Evolutionary conservation across 2,888 invertebrate species (phyloP), one percentile per base, ranked within the genome.

Genomic region (Hydroisotoma schaefferi): DNA sequence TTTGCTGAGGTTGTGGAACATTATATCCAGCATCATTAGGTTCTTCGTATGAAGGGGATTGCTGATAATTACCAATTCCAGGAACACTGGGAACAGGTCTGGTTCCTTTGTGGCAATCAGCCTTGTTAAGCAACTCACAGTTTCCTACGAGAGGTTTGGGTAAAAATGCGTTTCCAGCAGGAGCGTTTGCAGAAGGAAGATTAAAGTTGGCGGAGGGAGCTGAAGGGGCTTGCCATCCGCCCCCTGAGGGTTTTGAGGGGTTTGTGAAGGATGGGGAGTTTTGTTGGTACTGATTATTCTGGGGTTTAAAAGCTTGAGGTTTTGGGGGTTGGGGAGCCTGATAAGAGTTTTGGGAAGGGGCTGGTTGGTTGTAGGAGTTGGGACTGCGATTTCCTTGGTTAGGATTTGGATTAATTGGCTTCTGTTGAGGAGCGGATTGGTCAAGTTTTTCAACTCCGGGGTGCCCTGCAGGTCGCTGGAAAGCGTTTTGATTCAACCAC

Each of bases 401-500:
- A 12, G 57, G 49, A 25, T 20, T 10, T 2, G 22, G 5, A 10
- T 43, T 44, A 10, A 38, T 22, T 4, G 40, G 27, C 33, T 48
- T 46, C 5, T 22, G 56, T 43, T 57, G 56, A 25, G 57, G 44
- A 25, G 40, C 52, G 6, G 46, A 12, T 20, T 56, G 53, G 15
- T 52, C 61, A 55, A 57, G 53, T 40, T 29, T 53, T 40, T 65
- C 63, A 6, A 72, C 65, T 37, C 71, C 71, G n/a, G 71, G 71
- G 58, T 72, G 71, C 52, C 68, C 67, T 6, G 67, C 51, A 25
- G 71, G 71, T 49, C 59, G 66, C 44, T 66, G 70, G 54, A 72
- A 72, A 15, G 70, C 64, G 55, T 66, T 68, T 27, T 67, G 55
- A 12, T 48, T 60, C 47, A 58, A 33, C 67, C 66, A 68, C 70